Conservation (phyloP, 2,888 invertebrate genomes). For the Cephus pygmeus region DNA sequence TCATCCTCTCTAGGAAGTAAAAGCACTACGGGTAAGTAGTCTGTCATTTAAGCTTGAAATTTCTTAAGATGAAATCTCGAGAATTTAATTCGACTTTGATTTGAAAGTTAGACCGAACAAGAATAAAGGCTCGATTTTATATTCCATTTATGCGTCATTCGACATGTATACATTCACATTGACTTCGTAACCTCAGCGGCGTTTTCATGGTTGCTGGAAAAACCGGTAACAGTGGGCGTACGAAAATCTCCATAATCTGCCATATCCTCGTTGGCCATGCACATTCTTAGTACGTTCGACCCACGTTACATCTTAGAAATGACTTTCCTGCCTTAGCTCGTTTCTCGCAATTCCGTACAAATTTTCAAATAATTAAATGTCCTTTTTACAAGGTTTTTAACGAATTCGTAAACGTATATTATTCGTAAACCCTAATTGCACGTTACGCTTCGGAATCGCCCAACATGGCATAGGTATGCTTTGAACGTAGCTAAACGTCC, state of each 20-base stretch:
- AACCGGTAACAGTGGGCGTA: background rate
- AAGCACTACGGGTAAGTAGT: background rate
- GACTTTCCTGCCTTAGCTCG: background rate
- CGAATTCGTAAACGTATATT: background rate
- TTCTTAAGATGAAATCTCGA: background rate
- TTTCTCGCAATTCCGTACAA: background rate
- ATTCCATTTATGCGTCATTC: background rate
- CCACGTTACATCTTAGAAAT: background rate
- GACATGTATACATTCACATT: background rate
- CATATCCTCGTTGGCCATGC: background rate
- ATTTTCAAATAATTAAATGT: background rate
- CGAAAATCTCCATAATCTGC: background rate
- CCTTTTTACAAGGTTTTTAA: background rate
- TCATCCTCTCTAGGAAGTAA: background rate
- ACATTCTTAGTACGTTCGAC: background rate
- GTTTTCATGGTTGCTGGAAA: background rate
- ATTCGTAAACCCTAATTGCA: background rate
- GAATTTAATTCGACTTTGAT: background rate
- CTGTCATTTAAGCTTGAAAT: background rate
- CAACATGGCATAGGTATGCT: background rate
- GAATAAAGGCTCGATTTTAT: background rate
- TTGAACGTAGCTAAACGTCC: background rate
- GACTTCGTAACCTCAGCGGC: background rate
- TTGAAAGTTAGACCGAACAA: background rate
- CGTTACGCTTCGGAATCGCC: background rate